Evolutionary conservation across 2,888 invertebrate genomes (phyloP).

Genomic region (Chloroclysta siterata): DNA sequence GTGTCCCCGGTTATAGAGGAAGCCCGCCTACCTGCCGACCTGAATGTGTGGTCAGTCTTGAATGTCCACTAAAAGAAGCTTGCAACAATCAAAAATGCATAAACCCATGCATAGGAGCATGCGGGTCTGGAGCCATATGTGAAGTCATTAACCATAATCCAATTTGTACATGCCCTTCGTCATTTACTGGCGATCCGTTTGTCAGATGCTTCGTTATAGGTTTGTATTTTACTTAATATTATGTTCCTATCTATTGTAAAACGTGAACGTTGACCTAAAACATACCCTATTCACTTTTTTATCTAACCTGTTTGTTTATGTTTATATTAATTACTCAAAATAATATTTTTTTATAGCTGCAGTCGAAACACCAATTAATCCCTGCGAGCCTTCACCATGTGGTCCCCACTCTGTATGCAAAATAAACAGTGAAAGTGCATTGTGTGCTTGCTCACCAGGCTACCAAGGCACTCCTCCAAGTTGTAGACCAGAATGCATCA

Average conservation of each 20-base stretch:
- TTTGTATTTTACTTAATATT: conserved; percentile 43
- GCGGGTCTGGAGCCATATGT: conserved; percentile 89
- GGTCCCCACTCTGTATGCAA: conserved; percentile 91
- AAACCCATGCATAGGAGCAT: conserved; percentile 92
- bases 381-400: conserved; percentile 91
- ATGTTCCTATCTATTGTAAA: too few species aligned
- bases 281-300: too few species aligned
- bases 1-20: conserved; percentile 89
- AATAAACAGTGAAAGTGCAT: conserved; percentile 87
- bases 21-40: conserved; percentile 91
- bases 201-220: conserved; percentile 85
- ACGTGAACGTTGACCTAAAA: too few species aligned
- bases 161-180: conserved; percentile 89
- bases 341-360: conserved; percentile 46
- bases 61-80: conserved; percentile 89
- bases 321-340: too few species aligned
- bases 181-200: conserved; percentile 92
- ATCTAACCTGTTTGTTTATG: too few species aligned
- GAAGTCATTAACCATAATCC: conserved; percentile 91
- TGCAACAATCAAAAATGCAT: conserved; percentile 90
- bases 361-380: conserved; percentile 71
- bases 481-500: conserved; percentile 92
- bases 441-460: conserved; percentile 89
- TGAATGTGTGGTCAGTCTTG: conserved; percentile 90
- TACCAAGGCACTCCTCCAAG: conserved; percentile 90